phyloP scores from a whole-genome alignment of 1,140 invertebrate species.

The Laodelphax striatellus region DNA sequence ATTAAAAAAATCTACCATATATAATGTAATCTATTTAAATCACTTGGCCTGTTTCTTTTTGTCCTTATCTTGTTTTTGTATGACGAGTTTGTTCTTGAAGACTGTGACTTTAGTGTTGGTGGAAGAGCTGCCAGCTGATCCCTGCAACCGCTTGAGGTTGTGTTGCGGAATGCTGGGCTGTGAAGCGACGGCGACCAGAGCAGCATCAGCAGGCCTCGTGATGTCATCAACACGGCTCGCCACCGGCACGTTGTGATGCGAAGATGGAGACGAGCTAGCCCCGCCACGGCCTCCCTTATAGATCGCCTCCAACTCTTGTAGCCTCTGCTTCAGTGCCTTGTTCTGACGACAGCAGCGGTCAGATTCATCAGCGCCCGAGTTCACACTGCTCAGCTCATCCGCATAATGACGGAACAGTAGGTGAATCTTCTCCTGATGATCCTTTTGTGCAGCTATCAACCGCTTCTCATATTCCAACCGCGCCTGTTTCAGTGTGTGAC shows the following conservation, averaged over 20 bases:
- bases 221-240: not conserved
- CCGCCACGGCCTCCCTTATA: not conserved
- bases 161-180: conserved; percentile 17
- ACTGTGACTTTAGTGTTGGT: conserved; percentile 25
- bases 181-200: not conserved
- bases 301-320: conserved; percentile 8
- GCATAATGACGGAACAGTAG: conserved; percentile 44
- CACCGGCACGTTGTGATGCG: too few relatives aligned
- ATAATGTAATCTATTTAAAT: too few relatives aligned
- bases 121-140: conserved; percentile 6
- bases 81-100: conserved; percentile 25
- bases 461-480: conserved; percentile 43
- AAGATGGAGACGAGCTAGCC: too few relatives aligned
- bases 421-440: conserved; percentile 48
- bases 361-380: conserved; percentile 8
- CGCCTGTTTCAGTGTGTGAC: conserved; percentile 41
- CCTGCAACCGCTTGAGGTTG: conserved; percentile 20
- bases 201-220: not conserved
- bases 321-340: conserved; percentile 4
- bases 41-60: not conserved
- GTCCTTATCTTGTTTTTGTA: conserved; percentile 21
- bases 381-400: conserved; percentile 37
- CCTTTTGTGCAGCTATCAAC: conserved; percentile 41
- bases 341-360: conserved; percentile 5
- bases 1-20: too few relatives aligned